Evolutionary conservation across 2,113 vertebrate genomes (phyloP).

Genomic region (Syngnathus typhle): DNA sequence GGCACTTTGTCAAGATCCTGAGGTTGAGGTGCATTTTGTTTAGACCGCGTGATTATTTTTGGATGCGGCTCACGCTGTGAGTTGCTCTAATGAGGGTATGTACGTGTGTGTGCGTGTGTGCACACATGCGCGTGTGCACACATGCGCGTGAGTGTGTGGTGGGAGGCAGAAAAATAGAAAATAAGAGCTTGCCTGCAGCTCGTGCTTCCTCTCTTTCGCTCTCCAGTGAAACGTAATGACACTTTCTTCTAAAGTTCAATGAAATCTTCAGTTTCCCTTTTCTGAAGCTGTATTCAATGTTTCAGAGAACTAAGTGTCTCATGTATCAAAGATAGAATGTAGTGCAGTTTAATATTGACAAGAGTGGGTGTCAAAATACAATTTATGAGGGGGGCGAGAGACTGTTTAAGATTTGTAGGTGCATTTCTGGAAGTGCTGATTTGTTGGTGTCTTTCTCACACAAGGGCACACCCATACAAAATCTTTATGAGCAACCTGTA

Average conservation of each 20-base stretch:
- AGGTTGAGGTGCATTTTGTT: constrained; percentile 44
- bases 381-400: not conserved
- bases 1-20: constrained; percentile 62
- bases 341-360: no score
- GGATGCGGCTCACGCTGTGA: constrained; percentile 18
- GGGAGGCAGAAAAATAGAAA: constrained; percentile 24
- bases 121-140: not conserved
- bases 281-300: not conserved
- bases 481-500: constrained; percentile 21
- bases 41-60: constrained; percentile 28
- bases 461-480: not conserved
- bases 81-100: constrained; percentile 1
- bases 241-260: constrained; percentile 6
- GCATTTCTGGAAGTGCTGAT: not conserved
- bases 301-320: not conserved
- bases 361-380: not conserved
- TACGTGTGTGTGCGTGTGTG: constrained; percentile 11
- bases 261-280: not conserved
- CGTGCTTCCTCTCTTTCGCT: constrained; percentile 1
- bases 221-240: constrained; percentile 21
- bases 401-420: not conserved
- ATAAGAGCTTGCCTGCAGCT: constrained; percentile 22
- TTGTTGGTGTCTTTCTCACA: not conserved
- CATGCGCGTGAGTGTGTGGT: constrained; percentile 3
- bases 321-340: not conserved